Percentiles rank a stretch among this genome's conserved stretches.
phyloP scores from a whole-genome alignment of 2,888 invertebrate species.

The Microctonus aethiopoides region DNA sequence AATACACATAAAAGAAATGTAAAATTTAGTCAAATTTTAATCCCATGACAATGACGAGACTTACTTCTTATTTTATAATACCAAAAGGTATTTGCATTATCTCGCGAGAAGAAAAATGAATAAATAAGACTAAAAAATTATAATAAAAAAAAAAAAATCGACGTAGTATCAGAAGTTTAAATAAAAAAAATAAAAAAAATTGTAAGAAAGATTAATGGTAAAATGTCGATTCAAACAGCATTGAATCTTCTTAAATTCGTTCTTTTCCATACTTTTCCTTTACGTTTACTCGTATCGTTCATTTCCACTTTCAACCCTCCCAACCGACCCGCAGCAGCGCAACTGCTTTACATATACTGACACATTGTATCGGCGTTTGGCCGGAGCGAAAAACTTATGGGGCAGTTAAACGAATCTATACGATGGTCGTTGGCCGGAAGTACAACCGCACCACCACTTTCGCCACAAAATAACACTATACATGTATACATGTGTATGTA shows the following conservation, averaged over 20 bases:
- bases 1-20: slow-evolving; percentile 45
- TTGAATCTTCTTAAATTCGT: slow-evolving; percentile 2
- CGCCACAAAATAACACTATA: not conserved
- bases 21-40: slow-evolving; percentile 61
- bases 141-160: too few species aligned
- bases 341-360: slow-evolving; percentile 48
- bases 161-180: not conserved
- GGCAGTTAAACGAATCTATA: slow-evolving; percentile 54
- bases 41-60: too few species aligned
- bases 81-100: too few species aligned
- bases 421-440: slow-evolving; percentile 41
- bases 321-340: not conserved
- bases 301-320: not conserved
- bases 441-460: slow-evolving; percentile 33
- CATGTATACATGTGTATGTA: not conserved
- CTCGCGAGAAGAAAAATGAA: too few species aligned
- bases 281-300: slow-evolving; percentile 9
- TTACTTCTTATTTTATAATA: too few species aligned
- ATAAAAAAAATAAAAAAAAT: not conserved
- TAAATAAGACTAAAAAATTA: too few species aligned
- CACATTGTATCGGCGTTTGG: slow-evolving; percentile 35
- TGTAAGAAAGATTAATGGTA: not conserved
- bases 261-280: slow-evolving; percentile 5
- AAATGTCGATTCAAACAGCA: slow-evolving; percentile 10
- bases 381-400: slow-evolving; percentile 50